Percentiles rank a stretch among this genome's conserved stretches.
Conservation (phyloP, 64 coral and sea anemone species). For the Acropora yongei region DNA sequence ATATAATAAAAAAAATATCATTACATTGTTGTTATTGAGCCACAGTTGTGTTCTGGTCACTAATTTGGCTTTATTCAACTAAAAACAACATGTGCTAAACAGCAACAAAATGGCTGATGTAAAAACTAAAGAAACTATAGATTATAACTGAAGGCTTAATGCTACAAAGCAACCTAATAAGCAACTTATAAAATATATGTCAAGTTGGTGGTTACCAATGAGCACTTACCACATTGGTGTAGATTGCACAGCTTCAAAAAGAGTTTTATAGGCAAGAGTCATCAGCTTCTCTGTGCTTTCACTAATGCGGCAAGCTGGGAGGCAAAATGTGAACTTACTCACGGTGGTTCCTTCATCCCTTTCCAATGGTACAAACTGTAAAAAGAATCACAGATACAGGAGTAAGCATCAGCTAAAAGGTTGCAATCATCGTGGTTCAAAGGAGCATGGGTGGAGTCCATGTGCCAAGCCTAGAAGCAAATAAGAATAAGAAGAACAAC, state of each 20-base stretch:
- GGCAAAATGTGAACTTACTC: conserved; percentile 78
- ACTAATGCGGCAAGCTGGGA: conserved; percentile 91
- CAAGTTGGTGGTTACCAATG: neutral
- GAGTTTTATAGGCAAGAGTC: conserved; percentile 87
- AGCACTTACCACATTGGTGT: conserved; percentile 71
- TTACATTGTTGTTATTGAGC: neutral
- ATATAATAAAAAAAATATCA: neutral
- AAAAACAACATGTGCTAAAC: no score
- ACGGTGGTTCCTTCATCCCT: conserved; percentile 59
- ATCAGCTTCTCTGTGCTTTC: conserved; percentile 87
- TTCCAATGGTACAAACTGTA: conserved; percentile 5
- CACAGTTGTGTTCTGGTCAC: no score
- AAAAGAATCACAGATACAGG: neutral
- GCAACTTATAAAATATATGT: no score
- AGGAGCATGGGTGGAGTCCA: no score
- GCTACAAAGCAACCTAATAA: no score
- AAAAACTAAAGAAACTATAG: no score
- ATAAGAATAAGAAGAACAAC: neutral
- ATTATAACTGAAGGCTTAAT: no score
- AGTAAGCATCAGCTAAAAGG: no score
- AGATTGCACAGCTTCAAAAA: conserved; percentile 91
- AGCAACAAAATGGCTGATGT: no score
- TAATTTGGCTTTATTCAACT: no score
- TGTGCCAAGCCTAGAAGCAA: no score
- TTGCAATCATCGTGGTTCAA: no score